Base-by-base conservation (phyloP, 2,888 invertebrate species). In the Himalopsyche anomala region DNA sequence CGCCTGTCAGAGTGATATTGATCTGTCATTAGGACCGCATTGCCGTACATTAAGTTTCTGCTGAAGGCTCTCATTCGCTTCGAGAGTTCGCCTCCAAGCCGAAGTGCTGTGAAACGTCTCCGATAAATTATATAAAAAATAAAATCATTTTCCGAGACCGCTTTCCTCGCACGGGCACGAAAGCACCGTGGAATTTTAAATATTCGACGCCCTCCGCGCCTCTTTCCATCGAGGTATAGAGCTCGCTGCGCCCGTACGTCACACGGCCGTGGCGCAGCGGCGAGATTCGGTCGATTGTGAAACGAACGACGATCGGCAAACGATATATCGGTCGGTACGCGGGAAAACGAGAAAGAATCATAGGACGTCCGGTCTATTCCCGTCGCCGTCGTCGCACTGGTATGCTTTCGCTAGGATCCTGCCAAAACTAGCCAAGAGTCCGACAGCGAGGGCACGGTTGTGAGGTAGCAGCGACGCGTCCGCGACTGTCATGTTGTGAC, bases 341-440 rank as follows among this genome's bases (percentile, higher is more conserved):
- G 87, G 45, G 62, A 36, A 62, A 87, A 82, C 84, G 85, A 81
- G 87, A 85, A 56, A 85, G 85, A 81, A 79, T 19, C 54, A 54
- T 74, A 55, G 42, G 82, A 87, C 84, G 87, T 69, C 74, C 51
- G 74, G 84, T 74, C 80, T 28, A 55, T 84, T 87, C 82, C 84
- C 51, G 83, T 80, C 87, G 85, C 87, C 81, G 80, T 74, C 74
- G 85, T 81, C 84, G 80, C 51, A 83, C 80, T 81, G 87, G 87
- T 82, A 83, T 85, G 85, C 87, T 87, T 87, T 87, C 87, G 85
- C 87, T 87, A 85, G 87, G 87, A 85, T 84, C 79, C 92, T 92
- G 93, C 93, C 93, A 93, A 93, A 93, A 92, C 92, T 92, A 93
- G 92, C 92, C 92, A 91, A 92, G 92, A 92, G 92, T 92, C 92